Evolutionary conservation across 2,888 invertebrate species (phyloP).

Genomic region (Rhorus exstirpatorius): DNA sequence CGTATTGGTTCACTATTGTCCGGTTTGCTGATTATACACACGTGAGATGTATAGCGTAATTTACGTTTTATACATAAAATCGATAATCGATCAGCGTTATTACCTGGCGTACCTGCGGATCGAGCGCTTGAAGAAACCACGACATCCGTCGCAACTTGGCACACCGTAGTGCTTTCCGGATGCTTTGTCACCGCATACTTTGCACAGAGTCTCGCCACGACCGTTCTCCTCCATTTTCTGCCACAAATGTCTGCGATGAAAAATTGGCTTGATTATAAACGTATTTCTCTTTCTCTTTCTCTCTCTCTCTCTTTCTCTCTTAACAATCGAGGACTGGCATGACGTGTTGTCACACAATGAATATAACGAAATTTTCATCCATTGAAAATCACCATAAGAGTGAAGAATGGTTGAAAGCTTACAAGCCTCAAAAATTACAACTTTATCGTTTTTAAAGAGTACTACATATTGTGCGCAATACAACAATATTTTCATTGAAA

Average conservation of each 20-base stretch:
- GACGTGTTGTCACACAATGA: too few relatives aligned
- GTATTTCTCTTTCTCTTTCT: not conserved
- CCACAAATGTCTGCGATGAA: constrained; percentile 24
- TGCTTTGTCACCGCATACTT: constrained; percentile 95
- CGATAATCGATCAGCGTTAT: constrained; percentile 70
- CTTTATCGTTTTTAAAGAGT: too few relatives aligned
- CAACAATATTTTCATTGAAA: not conserved
- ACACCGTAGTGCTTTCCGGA: constrained; percentile 96
- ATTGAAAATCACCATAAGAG: too few relatives aligned
- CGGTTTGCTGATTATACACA: not conserved
- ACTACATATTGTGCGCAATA: too few relatives aligned
- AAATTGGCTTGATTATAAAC: not conserved
- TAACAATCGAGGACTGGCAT: too few relatives aligned
- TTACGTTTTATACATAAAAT: constrained; percentile 13
- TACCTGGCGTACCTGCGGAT: constrained; percentile 91
- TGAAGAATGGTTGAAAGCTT: too few relatives aligned
- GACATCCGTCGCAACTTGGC: constrained; percentile 94
- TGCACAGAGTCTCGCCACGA: constrained; percentile 89
- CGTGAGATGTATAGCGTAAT: constrained; percentile 14
- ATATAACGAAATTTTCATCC: too few relatives aligned
- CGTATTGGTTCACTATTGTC: not conserved
- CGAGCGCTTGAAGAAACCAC: constrained; percentile 97
- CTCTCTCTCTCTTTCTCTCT: too few relatives aligned
- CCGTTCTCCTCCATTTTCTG: constrained; percentile 83
- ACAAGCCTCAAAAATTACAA: too few relatives aligned